phyloP scores from a whole-genome alignment of 2,888 invertebrate species.

The Caradrina clavipalpis region DNA sequence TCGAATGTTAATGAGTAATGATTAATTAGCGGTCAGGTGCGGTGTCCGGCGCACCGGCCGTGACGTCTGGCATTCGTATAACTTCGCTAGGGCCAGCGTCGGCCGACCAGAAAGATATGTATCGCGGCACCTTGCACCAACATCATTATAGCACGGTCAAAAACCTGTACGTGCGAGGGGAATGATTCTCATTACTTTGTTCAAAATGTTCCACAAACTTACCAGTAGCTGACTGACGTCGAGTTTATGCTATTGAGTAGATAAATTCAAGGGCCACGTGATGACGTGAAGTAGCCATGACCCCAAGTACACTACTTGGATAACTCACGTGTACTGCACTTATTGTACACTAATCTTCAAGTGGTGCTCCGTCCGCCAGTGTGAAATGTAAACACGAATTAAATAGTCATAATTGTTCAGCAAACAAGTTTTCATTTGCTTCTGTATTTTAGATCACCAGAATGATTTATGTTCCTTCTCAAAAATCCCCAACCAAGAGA shows the following conservation, averaged over 20 bases:
- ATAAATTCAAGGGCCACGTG: constrained; percentile 17
- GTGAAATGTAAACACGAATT: not conserved
- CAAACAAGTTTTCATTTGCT: not conserved
- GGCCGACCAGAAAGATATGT: constrained; percentile 51
- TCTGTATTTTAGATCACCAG: constrained; percentile 2
- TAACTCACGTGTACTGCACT: constrained; percentile 22
- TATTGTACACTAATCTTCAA: constrained; percentile 15
- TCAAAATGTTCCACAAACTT: constrained; percentile 1
- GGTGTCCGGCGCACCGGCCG: constrained; percentile 48
- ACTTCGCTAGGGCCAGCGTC: constrained; percentile 44
- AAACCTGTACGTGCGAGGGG: constrained; percentile 8
- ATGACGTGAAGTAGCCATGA: constrained; percentile 7
- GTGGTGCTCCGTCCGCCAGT: constrained; percentile 1
- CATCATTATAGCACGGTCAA: constrained; percentile 43
- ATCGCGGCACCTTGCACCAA: constrained; percentile 54
- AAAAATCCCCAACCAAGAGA: constrained; percentile 50
- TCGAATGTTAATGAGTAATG: constrained; percentile 41
- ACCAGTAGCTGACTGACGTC: not conserved
- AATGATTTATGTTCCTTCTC: constrained; percentile 2
- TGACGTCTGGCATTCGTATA: constrained; percentile 53
- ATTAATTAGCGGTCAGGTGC: constrained; percentile 58
- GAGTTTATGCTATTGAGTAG: not conserved
- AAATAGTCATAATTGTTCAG: not conserved
- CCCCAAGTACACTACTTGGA: constrained; percentile 3
- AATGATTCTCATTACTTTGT: constrained; percentile 11